A percentile compares a stretch with the other conserved stretches of the same genome.
phyloP scores from a whole-genome alignment of 2,113 vertebrate genomes.

The Pogona vitticeps region DNA sequence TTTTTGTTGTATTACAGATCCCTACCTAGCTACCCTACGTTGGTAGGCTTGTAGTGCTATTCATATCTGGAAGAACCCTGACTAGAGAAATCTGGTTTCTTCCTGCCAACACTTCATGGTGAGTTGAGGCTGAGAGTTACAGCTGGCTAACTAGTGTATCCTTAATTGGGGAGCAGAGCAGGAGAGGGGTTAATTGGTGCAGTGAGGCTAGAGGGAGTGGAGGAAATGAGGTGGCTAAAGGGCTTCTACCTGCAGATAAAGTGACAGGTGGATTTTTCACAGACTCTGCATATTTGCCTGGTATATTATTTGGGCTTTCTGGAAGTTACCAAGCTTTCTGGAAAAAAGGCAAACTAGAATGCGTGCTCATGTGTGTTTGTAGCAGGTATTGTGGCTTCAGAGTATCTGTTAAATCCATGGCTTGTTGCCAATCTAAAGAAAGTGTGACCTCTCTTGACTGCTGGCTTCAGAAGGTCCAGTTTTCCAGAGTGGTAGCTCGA shows the following conservation, averaged over 20 bases:
- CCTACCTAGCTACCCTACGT: no score
- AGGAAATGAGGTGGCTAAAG: neutral
- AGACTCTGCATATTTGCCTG: conserved; percentile 31
- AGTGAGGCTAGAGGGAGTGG: neutral
- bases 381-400: conserved; percentile 3
- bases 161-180: neutral
- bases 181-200: neutral
- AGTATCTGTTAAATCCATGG: neutral
- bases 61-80: neutral
- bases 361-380: conserved; percentile 8
- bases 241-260: neutral
- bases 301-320: conserved; percentile 6
- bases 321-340: neutral
- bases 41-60: no score
- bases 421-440: neutral
- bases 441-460: conserved; percentile 22
- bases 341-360: conserved; percentile 3
- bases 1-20: neutral
- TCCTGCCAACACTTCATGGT: neutral
- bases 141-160: neutral
- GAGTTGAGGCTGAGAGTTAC: neutral
- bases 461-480: neutral
- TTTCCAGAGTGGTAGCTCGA: rapidly evolving
- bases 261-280: conserved; percentile 12
- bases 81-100: neutral